Evolutionary conservation across 2,113 vertebrate species (phyloP).

Genomic region (Bungarus multicinctus): DNA sequence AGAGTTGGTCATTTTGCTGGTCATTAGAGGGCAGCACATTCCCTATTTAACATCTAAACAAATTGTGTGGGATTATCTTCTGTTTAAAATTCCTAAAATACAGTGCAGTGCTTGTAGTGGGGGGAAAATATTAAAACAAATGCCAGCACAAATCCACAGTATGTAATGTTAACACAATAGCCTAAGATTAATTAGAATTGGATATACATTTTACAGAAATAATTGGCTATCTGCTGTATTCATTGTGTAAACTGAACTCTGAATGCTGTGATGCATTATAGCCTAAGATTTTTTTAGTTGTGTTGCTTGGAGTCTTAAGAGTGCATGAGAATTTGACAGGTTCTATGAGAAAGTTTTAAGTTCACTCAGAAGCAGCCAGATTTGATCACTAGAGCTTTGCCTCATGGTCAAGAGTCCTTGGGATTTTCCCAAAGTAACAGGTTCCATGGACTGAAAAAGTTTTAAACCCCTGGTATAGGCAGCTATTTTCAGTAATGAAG

Average conservation of each 20-base stretch:
- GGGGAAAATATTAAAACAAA: neutral
- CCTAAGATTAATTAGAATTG: slow-evolving; percentile 8
- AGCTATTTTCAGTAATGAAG: neutral
- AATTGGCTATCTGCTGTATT: slow-evolving; percentile 1
- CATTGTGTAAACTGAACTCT: slow-evolving; percentile 35
- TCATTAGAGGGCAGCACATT: slow-evolving; percentile 66
- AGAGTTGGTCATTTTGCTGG: neutral
- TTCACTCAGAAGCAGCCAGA: neutral
- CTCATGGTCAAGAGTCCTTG: neutral
- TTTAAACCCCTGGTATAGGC: neutral
- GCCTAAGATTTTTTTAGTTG: neutral
- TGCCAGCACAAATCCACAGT: neutral
- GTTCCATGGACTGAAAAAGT: neutral
- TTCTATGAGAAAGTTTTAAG: neutral
- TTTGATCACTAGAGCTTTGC: neutral
- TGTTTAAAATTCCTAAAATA: neutral
- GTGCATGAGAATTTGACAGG: neutral
- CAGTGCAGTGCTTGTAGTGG: neutral
- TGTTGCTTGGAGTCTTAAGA: neutral
- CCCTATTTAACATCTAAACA: slow-evolving; percentile 23
- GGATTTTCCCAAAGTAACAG: neutral
- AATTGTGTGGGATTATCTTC: slow-evolving; percentile 1
- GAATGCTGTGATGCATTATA: neutral
- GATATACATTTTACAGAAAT: neutral
- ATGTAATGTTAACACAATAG: neutral